phyloP scores from a whole-genome alignment of 2,113 vertebrate genomes.

The Chionomys nivalis region DNA sequence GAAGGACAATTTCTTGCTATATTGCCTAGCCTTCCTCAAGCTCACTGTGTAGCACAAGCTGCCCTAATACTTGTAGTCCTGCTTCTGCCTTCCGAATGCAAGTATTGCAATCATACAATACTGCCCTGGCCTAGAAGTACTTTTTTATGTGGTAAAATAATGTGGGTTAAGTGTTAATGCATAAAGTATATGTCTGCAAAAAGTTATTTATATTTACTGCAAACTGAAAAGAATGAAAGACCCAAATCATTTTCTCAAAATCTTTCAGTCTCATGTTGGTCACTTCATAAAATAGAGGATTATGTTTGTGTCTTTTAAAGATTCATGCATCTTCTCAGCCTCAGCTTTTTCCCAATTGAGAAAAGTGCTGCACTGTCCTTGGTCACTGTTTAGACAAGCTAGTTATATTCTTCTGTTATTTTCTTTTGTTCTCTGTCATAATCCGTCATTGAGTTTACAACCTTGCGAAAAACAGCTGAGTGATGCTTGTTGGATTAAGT shows the following conservation, averaged over 20 bases:
- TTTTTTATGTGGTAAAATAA: not conserved
- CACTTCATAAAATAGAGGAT: not conserved
- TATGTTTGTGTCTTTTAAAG: not conserved
- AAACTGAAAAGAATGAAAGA: not conserved
- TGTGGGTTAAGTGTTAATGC: not conserved
- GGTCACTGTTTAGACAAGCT: not conserved
- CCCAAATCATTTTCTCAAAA: not conserved
- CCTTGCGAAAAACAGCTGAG: not conserved
- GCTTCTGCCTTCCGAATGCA: not conserved
- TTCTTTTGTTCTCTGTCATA: conserved; percentile 9
- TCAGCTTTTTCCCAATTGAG: not conserved
- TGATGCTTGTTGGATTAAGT: not conserved
- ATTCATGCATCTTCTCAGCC: not conserved
- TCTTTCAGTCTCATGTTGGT: not conserved
- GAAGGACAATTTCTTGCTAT: not conserved
- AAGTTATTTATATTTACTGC: not conserved
- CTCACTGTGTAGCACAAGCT: not conserved
- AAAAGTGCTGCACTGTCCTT: not conserved
- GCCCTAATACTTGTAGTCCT: not conserved
- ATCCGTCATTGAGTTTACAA: not conserved
- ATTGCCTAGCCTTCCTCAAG: not conserved
- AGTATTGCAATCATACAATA: not conserved
- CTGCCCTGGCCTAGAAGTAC: not conserved
- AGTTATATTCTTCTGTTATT: conserved; percentile 1
- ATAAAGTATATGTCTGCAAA: not conserved